Evolutionary conservation across 2,797 vertebrate species (phyloP).

Genomic region (Sylvilagus floridanus): DNA sequence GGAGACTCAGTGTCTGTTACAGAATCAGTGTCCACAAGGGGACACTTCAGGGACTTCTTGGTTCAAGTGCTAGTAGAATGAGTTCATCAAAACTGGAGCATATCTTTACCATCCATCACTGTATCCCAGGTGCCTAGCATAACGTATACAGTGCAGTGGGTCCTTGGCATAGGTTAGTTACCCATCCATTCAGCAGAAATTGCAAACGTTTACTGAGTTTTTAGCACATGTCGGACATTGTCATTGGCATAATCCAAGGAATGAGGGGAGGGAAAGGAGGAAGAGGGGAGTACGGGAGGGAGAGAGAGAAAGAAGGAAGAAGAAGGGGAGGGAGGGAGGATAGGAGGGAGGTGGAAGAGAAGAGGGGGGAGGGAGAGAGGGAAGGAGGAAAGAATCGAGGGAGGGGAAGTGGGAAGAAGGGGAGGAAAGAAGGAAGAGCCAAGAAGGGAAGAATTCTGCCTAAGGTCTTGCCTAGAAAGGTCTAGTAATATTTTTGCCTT

Average conservation of each 20-base stretch:
- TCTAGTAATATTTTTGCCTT: not conserved
- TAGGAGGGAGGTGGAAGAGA: too few species aligned
- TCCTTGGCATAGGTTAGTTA: not conserved
- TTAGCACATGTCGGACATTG: not conserved
- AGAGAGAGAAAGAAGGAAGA: not conserved
- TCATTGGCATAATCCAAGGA: not conserved
- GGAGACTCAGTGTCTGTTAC: not conserved
- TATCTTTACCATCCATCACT: not conserved
- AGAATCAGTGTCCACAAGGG: not conserved
- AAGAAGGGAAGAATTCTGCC: not conserved
- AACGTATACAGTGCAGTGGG: not conserved
- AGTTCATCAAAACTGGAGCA: not conserved
- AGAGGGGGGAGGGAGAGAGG: too few species aligned
- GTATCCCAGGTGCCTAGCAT: not conserved
- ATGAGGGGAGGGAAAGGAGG: not conserved
- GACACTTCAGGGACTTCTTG: not conserved
- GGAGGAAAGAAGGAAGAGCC: too few species aligned
- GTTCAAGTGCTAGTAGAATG: not conserved
- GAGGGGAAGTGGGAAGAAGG: too few species aligned
- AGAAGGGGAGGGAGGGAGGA: rapidly evolving
- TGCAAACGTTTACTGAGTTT: slow-evolving; percentile 4
- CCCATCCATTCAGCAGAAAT: not conserved
- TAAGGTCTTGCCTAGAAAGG: not conserved
- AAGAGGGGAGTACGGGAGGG: too few species aligned
- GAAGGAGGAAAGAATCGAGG: not conserved